phyloP scores from a whole-genome alignment of 2,797 vertebrate genomes.

The Muscicapa comitata region DNA sequence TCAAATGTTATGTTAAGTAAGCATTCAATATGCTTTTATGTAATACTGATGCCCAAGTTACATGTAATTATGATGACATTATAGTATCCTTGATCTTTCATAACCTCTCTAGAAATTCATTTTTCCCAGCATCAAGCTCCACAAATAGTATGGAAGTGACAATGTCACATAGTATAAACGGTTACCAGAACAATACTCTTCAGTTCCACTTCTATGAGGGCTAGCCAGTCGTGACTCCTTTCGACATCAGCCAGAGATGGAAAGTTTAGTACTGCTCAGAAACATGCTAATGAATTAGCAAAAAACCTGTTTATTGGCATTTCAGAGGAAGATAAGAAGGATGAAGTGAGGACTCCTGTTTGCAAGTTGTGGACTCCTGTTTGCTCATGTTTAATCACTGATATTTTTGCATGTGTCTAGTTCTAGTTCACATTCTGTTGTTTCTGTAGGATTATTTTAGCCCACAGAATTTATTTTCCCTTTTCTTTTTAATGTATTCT shows the following conservation, averaged over 20 bases:
- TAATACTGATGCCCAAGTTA: constrained; percentile 59
- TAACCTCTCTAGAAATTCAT: constrained; percentile 42
- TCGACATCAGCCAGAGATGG: constrained; percentile 4
- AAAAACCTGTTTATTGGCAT: background rate
- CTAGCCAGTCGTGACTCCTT: background rate
- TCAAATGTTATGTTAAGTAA: constrained; percentile 64
- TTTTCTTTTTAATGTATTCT: background rate
- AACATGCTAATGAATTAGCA: constrained; percentile 17
- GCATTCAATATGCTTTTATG: constrained; percentile 62
- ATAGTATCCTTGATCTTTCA: constrained; percentile 46
- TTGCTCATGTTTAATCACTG: background rate
- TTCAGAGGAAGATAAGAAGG: background rate
- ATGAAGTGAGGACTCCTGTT: background rate
- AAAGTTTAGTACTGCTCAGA: background rate
- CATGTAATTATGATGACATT: constrained; percentile 62
- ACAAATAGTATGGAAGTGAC: constrained; percentile 46
- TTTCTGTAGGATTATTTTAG: background rate
- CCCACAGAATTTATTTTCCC: background rate
- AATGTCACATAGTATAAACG: constrained; percentile 49
- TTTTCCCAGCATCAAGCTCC: constrained; percentile 43
- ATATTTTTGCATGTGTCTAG: background rate
- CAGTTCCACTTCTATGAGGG: constrained; percentile 6
- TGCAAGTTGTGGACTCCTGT: background rate
- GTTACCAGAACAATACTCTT: constrained; percentile 41
- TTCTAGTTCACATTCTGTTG: background rate